phyloP scores from a whole-genome alignment of 2,113 vertebrate genomes.

The Dendrocopos noguchii region DNA sequence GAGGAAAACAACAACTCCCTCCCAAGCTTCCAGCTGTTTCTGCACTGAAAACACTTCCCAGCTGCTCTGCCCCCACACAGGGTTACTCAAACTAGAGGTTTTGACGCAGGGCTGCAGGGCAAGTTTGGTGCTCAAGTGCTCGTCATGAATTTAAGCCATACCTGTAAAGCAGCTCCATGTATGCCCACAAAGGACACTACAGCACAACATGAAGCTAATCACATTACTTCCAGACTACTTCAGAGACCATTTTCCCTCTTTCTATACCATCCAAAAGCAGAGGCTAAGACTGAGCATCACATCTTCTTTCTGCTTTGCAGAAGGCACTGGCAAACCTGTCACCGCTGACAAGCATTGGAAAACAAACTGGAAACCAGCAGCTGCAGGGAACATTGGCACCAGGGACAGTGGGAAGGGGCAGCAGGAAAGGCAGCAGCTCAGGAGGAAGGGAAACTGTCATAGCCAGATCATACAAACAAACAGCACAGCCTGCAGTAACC shows the following conservation, averaged over 20 bases:
- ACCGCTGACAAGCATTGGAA: neutral
- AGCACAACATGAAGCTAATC: neutral
- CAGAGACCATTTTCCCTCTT: neutral
- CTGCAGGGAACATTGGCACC: neutral
- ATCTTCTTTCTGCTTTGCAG: neutral
- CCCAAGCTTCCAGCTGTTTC: neutral
- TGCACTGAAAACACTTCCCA: neutral
- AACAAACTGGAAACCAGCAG: neutral
- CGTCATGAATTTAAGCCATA: too few species aligned
- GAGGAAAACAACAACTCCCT: neutral
- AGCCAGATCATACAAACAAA: too few species aligned
- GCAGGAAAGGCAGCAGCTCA: neutral
- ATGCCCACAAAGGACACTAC: neutral
- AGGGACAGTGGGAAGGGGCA: neutral
- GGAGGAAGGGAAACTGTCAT: neutral
- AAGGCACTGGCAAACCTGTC: neutral
- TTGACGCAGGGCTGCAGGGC: neutral
- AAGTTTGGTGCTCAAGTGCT: neutral
- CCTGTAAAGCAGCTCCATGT: neutral
- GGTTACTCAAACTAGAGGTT: neutral
- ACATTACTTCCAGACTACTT: neutral
- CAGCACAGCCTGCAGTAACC: too few species aligned
- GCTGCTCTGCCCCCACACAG: neutral
- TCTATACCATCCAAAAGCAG: neutral
- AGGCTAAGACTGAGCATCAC: neutral